phyloP scores from a whole-genome alignment of 2,888 invertebrate genomes.

The Nomada lathburiana region DNA sequence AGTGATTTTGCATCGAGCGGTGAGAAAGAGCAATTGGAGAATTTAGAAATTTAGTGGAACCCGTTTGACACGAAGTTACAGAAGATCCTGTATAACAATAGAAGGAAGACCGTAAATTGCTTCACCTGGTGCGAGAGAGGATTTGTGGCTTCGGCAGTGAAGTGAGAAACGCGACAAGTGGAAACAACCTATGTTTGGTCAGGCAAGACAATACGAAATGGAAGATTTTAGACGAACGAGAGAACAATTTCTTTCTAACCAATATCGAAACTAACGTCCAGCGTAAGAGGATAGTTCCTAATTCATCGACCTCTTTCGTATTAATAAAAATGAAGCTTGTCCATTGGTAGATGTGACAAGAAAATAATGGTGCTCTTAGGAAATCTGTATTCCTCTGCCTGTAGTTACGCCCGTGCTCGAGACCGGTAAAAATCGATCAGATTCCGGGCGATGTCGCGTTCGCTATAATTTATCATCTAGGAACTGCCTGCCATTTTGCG shows the following conservation, averaged over 20 bases:
- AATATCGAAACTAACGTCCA: no score
- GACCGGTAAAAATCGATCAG: slow-evolving; percentile 67
- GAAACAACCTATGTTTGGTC: no score
- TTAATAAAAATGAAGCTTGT: no score
- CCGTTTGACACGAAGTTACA: no score
- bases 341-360: not conserved
- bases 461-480: slow-evolving; percentile 71
- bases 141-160: not conserved
- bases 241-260: no score
- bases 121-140: no score
- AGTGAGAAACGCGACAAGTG: not conserved
- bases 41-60: not conserved
- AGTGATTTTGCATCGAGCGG: not conserved
- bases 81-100: no score
- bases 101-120: no score
- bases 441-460: slow-evolving; percentile 55
- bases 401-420: slow-evolving; percentile 3
- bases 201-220: no score
- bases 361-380: not conserved
- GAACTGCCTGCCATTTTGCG: slow-evolving; percentile 69
- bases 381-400: slow-evolving; percentile 21
- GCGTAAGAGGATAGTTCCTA: no score
- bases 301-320: no score
- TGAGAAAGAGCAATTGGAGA: not conserved
- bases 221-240: no score